Evolutionary conservation across 2,888 invertebrate genomes (phyloP).

Genomic region (Drosophila buzzatii): DNA sequence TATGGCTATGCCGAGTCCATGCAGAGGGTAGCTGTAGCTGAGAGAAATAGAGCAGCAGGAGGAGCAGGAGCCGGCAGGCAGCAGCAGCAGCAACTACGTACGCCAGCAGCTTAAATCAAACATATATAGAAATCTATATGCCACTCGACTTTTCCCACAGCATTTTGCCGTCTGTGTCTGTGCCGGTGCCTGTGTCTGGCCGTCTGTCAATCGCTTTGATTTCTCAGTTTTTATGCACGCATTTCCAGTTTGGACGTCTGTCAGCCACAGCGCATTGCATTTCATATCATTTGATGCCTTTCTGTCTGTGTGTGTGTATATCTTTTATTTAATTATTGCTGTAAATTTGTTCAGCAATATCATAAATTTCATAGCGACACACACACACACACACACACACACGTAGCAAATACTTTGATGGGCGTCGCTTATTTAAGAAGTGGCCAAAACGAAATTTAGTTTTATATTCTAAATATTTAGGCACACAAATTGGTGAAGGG

Average conservation of each 20-base stretch:
- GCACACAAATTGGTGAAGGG: not conserved
- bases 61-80: no score
- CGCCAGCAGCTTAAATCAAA: constrained; percentile 28
- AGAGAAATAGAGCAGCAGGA: no score
- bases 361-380: constrained; percentile 62
- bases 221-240: constrained; percentile 75
- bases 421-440: constrained; percentile 53
- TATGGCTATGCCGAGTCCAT: constrained; percentile 52
- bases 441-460: constrained; percentile 33
- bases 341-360: constrained; percentile 67
- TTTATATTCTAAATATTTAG: constrained; percentile 23
- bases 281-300: constrained; percentile 40
- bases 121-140: constrained; percentile 36
- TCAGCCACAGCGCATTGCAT: constrained; percentile 61
- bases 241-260: constrained; percentile 70
- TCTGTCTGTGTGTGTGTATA: constrained; percentile 32
- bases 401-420: constrained; percentile 48
- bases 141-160: constrained; percentile 65
- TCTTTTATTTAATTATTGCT: constrained; percentile 71
- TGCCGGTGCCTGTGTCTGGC: constrained; percentile 3
- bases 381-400: constrained; percentile 18
- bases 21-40: constrained; percentile 25
- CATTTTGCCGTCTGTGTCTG: constrained; percentile 19
- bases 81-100: not conserved
- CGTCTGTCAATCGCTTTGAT: constrained; percentile 41